Evolutionary conservation across 2,797 vertebrate genomes (phyloP).

Genomic region (Semotilus atromaculatus): DNA sequence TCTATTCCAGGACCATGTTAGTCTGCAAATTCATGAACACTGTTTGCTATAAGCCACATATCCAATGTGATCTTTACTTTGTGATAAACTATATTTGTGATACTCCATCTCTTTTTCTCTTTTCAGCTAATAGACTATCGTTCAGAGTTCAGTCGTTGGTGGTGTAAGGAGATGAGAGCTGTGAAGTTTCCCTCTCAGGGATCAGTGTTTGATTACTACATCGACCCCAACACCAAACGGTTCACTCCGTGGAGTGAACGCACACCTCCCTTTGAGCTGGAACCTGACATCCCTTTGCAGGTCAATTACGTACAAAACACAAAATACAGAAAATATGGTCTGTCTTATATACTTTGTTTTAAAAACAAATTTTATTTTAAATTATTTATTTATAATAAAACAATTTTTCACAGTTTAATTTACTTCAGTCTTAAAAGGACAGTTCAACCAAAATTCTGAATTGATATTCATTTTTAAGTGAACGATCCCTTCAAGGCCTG

Average conservation of each 20-base stretch:
- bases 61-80: not conserved
- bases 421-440: not conserved
- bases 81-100: not conserved
- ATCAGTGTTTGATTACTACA: conserved; percentile 88
- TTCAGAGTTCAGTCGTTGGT: conserved; percentile 86
- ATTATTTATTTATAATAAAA: no score
- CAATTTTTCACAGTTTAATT: not conserved
- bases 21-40: conserved; percentile 44
- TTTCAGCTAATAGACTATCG: conserved; percentile 82
- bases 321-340: not conserved
- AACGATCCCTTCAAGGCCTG: not conserved
- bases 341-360: not conserved
- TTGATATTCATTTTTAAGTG: not conserved
- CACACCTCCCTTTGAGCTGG: conserved; percentile 75
- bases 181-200: conserved; percentile 84
- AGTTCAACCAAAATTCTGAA: not conserved
- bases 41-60: not conserved
- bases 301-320: conserved; percentile 45
- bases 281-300: conserved; percentile 78
- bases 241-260: conserved; percentile 82
- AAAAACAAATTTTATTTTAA: no score
- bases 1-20: conserved; percentile 86
- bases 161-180: conserved; percentile 85
- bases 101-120: not conserved
- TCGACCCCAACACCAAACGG: conserved; percentile 82